Percentiles rank a stretch among this genome's conserved stretches.
Conservation (phyloP, 92 coral and sea anemone species). For the Chrysogorgia sp. region DNA sequence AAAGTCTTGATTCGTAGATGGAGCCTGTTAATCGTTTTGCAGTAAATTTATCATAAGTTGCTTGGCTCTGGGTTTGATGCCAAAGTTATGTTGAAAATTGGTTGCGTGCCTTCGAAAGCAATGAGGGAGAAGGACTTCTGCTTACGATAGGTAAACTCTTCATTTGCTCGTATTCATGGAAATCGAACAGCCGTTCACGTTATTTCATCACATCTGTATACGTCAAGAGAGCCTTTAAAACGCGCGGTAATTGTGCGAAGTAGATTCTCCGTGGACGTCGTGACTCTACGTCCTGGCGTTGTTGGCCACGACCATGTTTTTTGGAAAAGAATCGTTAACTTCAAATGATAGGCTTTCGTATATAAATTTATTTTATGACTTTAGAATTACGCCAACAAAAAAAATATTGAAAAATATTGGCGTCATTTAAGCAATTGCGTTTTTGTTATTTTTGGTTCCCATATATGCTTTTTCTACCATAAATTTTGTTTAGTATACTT, state of each 20-base stretch:
- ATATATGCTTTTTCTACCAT: no score
- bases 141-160: slow-evolving; percentile 1
- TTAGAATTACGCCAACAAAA: not conserved
- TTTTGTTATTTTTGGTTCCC: not conserved
- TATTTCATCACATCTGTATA: not conserved
- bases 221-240: not conserved
- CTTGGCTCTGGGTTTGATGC: slow-evolving; percentile 14
- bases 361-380: not conserved
- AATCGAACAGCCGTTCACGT: not conserved
- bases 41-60: not conserved
- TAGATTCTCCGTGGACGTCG: not conserved
- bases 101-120: slow-evolving; percentile 14
- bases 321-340: not conserved
- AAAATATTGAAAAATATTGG: not conserved
- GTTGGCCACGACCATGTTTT: not conserved
- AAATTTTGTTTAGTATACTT: no score
- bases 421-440: not conserved
- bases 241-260: not conserved
- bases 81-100: slow-evolving; percentile 34
- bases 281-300: not conserved
- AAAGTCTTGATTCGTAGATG: not conserved
- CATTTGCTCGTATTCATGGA: not conserved
- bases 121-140: slow-evolving; percentile 31
- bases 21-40: not conserved
- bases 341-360: not conserved